Conservation (phyloP, 2,113 vertebrate species). For the Oreochromis aureus region DNA sequence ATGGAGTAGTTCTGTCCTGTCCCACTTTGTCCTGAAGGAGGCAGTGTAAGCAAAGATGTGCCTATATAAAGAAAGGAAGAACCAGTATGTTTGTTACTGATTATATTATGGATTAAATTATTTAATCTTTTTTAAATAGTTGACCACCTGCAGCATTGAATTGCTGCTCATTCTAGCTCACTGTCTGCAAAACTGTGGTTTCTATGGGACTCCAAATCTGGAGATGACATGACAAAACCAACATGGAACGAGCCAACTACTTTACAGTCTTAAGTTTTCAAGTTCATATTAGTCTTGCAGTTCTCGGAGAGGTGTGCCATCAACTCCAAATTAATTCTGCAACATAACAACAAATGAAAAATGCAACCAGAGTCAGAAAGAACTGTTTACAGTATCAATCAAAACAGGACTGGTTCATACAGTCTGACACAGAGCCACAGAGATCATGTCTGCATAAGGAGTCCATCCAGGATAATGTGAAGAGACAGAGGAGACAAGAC, state of each 20-base stretch:
- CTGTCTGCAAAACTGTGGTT: background rate
- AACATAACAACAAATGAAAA: background rate
- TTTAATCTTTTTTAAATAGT: background rate
- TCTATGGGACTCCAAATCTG: fast-evolving
- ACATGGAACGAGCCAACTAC: background rate
- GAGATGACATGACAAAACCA: background rate
- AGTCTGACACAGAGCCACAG: background rate
- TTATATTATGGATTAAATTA: background rate
- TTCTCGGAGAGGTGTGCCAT: background rate
- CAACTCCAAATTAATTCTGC: background rate
- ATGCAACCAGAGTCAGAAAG: background rate
- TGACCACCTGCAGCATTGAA: background rate
- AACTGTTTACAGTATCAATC: background rate
- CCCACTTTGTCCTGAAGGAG: background rate
- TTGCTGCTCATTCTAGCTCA: background rate
- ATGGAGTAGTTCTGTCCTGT: background rate
- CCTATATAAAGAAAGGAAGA: background rate
- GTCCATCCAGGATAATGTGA: background rate
- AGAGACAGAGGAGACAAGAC: background rate
- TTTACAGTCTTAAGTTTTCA: background rate
- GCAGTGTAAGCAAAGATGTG: background rate
- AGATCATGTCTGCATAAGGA: background rate
- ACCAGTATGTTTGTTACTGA: background rate
- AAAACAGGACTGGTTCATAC: background rate
- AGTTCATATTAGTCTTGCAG: background rate